Evolutionary conservation across 2,888 invertebrate genomes (phyloP), one percentile per base, ranked within the genome.

Genomic region (Macrosoma leucophasiata): DNA sequence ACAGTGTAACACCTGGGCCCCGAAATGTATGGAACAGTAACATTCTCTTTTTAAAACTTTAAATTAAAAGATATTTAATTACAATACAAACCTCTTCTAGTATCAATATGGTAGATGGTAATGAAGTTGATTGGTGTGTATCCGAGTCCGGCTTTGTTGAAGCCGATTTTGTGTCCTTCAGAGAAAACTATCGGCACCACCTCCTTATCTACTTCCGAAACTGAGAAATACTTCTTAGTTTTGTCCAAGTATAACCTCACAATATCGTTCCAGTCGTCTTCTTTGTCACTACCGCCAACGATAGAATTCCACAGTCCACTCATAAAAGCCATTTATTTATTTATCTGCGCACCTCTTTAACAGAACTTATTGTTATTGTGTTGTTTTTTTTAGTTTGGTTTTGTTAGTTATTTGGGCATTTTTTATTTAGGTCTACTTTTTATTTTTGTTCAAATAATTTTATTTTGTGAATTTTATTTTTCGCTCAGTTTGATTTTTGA

Each of bases 191-290:
- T 82, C 1, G 90, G 87, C 17, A 62, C 63, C 43, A 84, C 89
- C 50, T 88, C 86, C 46, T 76, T 81, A 58, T 92, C 91, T 29
- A 85, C 58, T 53, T 88, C 89, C 21, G 91, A 91, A 48, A 90
- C 87, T 8, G 90, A 89, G 51, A 91, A 75, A 49, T 84, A 86
- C 66, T 91, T 91, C 68, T 89, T 88, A 27, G 64, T 78, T 24
- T 71, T 73, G 50, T 86, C 85, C 39, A 84, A 62, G 59, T 86
- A 89, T 29, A 87, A 62, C 26, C 62, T 73, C n/a, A 85, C 74
- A 10, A 78, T 36, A 40, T 87, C 86, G 28, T 67, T 66, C 78
- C 79, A 82, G 24, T 50, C 50, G 1, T 59, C 52, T 35, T 77
- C 76, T 38, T 75, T 82, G 9, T 78, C 81, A 63, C 60, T 76